These are phyloP conservation scores for Rhamnusium bicolor DNA, from an alignment of 2,888 invertebrate genomes.

Conservation along the genomic window DNA sequence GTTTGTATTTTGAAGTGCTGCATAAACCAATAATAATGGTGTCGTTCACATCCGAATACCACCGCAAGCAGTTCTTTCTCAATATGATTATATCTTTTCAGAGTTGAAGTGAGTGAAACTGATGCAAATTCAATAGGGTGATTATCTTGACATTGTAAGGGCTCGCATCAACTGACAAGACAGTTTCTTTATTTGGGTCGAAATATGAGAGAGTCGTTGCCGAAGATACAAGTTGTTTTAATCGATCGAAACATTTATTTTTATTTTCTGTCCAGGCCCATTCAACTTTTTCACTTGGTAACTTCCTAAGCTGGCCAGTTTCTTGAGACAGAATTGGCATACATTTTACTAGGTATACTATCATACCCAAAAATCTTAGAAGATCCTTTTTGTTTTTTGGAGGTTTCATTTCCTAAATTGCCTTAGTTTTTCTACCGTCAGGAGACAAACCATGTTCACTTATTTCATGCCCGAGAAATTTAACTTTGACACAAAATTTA, in stretches of 20 bases:
- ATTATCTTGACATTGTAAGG: constrained; percentile 41
- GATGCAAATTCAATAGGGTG: constrained; percentile 45
- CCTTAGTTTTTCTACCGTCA: constrained; percentile 25
- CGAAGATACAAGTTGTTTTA: background rate
- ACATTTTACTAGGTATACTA: constrained; percentile 37
- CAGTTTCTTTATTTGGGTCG: constrained; percentile 37
- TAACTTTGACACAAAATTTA: constrained; percentile 24
- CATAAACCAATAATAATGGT: constrained; percentile 47
- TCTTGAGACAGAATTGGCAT: constrained; percentile 34
- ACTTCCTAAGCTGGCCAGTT: constrained; percentile 25
- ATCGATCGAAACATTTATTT: background rate
- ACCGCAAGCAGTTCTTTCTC: constrained; percentile 58
- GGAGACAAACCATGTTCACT: constrained; percentile 2
- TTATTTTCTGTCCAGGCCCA: constrained; percentile 39
- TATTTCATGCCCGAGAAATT: constrained; percentile 30
- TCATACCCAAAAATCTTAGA: constrained; percentile 39
- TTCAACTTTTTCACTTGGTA: constrained; percentile 31
- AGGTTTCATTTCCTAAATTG: constrained; percentile 3
- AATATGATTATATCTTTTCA: constrained; percentile 49
- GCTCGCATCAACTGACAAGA: constrained; percentile 47
- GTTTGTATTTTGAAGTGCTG: constrained; percentile 42
- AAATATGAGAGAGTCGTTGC: constrained; percentile 27
- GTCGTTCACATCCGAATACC: constrained; percentile 52
- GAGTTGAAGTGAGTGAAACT: constrained; percentile 43
- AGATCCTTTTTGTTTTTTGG: constrained; percentile 18